These are phyloP conservation scores for Drosophila gaucha DNA, from an alignment of 2,888 invertebrate species.

Conservation along the genomic window DNA sequence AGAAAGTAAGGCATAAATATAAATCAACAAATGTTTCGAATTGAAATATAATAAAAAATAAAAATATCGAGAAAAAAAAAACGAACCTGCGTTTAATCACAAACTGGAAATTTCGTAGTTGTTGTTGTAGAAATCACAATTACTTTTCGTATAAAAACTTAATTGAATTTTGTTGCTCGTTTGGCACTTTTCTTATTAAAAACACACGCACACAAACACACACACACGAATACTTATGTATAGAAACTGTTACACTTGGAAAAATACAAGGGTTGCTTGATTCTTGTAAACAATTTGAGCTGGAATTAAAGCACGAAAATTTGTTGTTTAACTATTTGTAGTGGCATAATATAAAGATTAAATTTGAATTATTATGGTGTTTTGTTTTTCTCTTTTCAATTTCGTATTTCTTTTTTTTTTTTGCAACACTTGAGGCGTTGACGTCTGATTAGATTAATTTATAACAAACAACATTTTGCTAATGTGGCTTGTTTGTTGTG, in stretches of 20 bases:
- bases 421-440: constrained; percentile 52
- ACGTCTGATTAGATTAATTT: constrained; percentile 68
- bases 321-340: constrained; percentile 29
- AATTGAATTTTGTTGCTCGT: constrained; percentile 39
- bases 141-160: constrained; percentile 28
- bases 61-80: constrained; percentile 7
- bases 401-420: constrained; percentile 13
- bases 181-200: constrained; percentile 14
- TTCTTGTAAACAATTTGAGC: constrained; percentile 48
- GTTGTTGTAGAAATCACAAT: constrained; percentile 35
- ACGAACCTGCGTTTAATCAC: constrained; percentile 55
- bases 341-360: constrained; percentile 55
- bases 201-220: constrained; percentile 8
- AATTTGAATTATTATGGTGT: constrained; percentile 51
- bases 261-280: constrained; percentile 12
- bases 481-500: constrained; percentile 37
- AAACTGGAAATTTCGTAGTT: constrained; percentile 41
- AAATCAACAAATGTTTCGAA: constrained; percentile 6
- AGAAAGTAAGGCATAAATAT: constrained; percentile 48
- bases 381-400: constrained; percentile 22
- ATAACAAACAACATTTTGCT: constrained; percentile 38
- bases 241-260: constrained; percentile 9
- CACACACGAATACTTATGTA: not conserved
- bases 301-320: constrained; percentile 39
- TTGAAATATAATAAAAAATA: constrained; percentile 10